These are phyloP conservation scores for Kryptolebias ocellatus DNA, from an alignment of 2,797 vertebrate genomes.

Conservation along the genomic window DNA sequence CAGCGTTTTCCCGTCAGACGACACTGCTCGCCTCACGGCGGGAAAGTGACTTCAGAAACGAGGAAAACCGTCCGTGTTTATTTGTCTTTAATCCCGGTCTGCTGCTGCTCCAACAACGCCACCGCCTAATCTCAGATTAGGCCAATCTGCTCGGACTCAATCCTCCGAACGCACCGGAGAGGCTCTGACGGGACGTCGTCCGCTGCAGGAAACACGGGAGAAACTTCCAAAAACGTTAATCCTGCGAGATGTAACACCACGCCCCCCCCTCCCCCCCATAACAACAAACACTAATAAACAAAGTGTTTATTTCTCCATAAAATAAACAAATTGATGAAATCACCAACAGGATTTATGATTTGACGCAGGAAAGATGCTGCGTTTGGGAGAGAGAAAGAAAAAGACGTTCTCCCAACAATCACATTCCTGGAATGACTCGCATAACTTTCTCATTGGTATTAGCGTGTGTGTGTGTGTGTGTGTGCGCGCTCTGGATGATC, in stretches of 20 bases:
- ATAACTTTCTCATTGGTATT: conserved; percentile 62
- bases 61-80: conserved; percentile 23
- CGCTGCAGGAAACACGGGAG: too few relatives aligned
- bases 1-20: conserved; percentile 32
- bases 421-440: conserved; percentile 74
- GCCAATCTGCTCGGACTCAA: conserved; percentile 46
- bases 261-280: too few relatives aligned
- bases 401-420: conserved; percentile 35
- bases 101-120: conserved; percentile 51
- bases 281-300: too few relatives aligned
- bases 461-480: conserved; percentile 13
- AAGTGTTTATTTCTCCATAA: too few relatives aligned
- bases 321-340: too few relatives aligned
- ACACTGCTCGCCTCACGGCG: conserved; percentile 32
- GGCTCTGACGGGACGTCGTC: too few relatives aligned
- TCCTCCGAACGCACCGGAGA: not conserved
- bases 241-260: too few relatives aligned
- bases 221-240: not conserved
- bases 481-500: not conserved
- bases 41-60: conserved; percentile 47
- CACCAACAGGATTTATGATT: not conserved
- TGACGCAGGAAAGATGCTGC: conserved; percentile 5
- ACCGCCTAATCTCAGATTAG: conserved; percentile 64
- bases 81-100: conserved; percentile 45
- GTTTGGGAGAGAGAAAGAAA: conserved; percentile 12